Conservation (phyloP, 2,797 vertebrate genomes). For the Sebastes matsubarae region DNA sequence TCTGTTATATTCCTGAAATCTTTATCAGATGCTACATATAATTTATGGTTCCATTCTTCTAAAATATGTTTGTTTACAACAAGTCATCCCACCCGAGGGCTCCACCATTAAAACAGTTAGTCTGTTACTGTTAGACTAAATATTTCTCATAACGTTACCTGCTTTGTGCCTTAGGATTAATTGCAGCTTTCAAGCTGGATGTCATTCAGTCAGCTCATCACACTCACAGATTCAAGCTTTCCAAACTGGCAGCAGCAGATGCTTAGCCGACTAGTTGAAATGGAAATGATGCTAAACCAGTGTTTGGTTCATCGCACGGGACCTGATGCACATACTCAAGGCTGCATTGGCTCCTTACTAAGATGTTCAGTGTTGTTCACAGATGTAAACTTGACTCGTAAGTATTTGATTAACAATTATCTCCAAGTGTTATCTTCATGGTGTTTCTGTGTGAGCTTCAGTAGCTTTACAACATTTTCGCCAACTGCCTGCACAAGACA, state of each 20-base stretch:
- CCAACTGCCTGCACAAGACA: neutral
- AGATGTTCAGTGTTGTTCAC: constrained; percentile 14
- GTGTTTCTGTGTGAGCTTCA: neutral
- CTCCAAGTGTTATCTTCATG: neutral
- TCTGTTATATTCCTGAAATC: neutral
- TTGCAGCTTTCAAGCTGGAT: constrained; percentile 16
- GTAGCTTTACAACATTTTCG: neutral
- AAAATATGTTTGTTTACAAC: constrained; percentile 23
- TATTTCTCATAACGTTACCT: constrained; percentile 7
- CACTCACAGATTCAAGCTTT: constrained; percentile 11
- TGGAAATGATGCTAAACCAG: constrained; percentile 32
- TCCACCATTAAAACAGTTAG: neutral
- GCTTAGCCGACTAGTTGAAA: constrained; percentile 19
- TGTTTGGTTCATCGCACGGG: constrained; percentile 17
- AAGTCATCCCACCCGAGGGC: neutral
- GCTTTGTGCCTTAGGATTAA: constrained; percentile 36
- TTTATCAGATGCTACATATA: neutral
- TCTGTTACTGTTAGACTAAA: constrained; percentile 4
- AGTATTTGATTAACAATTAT: constrained; percentile 17
- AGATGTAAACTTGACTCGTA: constrained; percentile 5
- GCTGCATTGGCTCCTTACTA: constrained; percentile 36
- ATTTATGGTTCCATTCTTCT: constrained; percentile 5
- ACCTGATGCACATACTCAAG: constrained; percentile 7
- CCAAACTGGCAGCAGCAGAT: constrained; percentile 21
- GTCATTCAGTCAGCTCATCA: constrained; percentile 32